These are phyloP conservation scores for Heterodera carotae DNA, from an alignment of 1,140 invertebrate species.

Conservation along the genomic window DNA sequence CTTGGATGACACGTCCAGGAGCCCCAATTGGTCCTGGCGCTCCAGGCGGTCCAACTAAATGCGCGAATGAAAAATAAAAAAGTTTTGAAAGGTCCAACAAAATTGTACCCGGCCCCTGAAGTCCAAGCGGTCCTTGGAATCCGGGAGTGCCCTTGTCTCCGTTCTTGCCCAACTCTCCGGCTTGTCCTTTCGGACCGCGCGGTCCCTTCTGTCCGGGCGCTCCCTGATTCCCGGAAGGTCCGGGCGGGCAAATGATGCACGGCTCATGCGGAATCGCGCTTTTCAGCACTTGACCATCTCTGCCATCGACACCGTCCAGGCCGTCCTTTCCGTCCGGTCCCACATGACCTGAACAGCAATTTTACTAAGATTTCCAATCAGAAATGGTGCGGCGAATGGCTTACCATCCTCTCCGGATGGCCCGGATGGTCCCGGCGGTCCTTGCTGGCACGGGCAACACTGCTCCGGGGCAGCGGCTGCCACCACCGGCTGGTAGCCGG, in stretches of 20 bases:
- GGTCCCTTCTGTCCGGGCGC: conserved; percentile 62
- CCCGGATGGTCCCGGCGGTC: conserved; percentile 55
- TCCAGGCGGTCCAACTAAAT: conserved; percentile 51
- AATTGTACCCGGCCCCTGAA: conserved; percentile 36
- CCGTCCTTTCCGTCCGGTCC: conserved; percentile 53
- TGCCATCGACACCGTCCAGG: conserved; percentile 53
- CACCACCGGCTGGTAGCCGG: conserved; percentile 49
- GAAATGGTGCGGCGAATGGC: neutral
- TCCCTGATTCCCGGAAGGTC: conserved; percentile 55
- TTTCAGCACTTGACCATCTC: conserved; percentile 51
- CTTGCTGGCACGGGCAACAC: conserved; percentile 61
- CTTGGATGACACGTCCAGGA: conserved; percentile 54
- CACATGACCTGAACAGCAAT: neutral
- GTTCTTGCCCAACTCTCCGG: conserved; percentile 51
- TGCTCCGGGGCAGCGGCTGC: conserved; percentile 36
- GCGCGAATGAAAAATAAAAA: conserved; percentile 14
- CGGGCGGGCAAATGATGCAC: conserved; percentile 64
- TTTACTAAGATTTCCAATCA: neutral
- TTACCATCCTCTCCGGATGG: conserved; percentile 56
- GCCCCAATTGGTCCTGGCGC: conserved; percentile 54
- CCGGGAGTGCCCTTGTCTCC: conserved; percentile 59
- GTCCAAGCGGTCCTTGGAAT: conserved; percentile 46
- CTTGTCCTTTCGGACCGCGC: conserved; percentile 60
- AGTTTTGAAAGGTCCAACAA: neutral
- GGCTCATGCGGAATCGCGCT: conserved; percentile 59